A percentile compares a stretch with the other conserved stretches of the same genome.
Evolutionary conservation across 2,113 vertebrate genomes (phyloP).

Genomic region (Silurus asotus): DNA sequence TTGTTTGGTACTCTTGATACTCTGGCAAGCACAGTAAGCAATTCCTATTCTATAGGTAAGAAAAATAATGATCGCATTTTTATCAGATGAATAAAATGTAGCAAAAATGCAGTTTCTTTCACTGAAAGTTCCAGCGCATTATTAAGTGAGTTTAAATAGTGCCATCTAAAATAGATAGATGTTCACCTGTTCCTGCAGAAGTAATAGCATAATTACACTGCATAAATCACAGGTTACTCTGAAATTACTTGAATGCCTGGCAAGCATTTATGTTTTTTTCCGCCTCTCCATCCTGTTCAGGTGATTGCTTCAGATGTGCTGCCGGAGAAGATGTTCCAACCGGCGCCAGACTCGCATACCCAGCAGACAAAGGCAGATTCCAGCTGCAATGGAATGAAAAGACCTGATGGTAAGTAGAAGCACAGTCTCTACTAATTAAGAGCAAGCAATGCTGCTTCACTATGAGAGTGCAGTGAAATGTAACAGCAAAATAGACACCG

Average conservation of each 20-base stretch:
- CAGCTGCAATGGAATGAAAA: constrained; percentile 71
- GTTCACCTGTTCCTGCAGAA: not conserved
- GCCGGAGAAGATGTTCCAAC: constrained; percentile 87
- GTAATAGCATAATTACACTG: constrained; percentile 27
- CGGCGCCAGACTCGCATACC: constrained; percentile 62
- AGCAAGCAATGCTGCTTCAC: not conserved
- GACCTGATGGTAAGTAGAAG: constrained; percentile 75
- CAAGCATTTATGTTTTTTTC: constrained; percentile 30
- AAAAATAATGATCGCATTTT: not conserved
- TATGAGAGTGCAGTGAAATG: not conserved
- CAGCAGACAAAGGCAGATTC: constrained; percentile 57
- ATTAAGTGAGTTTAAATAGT: not conserved
- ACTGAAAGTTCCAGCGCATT: not conserved
- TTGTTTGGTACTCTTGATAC: not conserved
- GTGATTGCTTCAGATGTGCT: constrained; percentile 86
- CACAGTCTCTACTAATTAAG: constrained; percentile 48
- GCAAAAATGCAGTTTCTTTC: not conserved
- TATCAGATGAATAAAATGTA: not conserved
- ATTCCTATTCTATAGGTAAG: not conserved
- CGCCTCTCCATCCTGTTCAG: constrained; percentile 62
- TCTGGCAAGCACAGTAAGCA: not conserved
- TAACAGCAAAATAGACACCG: not conserved
- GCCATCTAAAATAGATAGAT: constrained; percentile 3
- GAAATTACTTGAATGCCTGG: constrained; percentile 36
- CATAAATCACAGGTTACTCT: constrained; percentile 38